Conservation (phyloP, 2,888 invertebrate genomes). For the Syrphus vitripennis region DNA sequence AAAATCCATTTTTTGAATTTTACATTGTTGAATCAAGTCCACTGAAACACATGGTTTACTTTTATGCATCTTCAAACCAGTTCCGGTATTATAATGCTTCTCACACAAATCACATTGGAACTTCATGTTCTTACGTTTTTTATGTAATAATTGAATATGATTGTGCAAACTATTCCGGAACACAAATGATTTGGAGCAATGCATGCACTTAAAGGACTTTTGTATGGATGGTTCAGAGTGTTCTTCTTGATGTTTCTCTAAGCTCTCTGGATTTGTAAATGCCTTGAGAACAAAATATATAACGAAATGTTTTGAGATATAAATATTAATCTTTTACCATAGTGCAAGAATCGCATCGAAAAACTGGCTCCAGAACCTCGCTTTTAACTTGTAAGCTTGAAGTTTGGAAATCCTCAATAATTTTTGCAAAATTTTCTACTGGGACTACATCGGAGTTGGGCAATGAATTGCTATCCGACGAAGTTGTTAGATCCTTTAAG, state of each 20-base stretch:
- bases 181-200: background rate
- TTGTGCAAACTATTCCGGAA: background rate
- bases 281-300: background rate
- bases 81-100: background rate
- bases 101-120: background rate
- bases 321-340: background rate
- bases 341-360: background rate
- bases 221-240: background rate
- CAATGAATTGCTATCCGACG: background rate
- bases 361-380: background rate
- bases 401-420: background rate
- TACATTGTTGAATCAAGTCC: background rate
- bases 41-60: background rate
- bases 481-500: background rate
- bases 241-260: background rate
- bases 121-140: background rate
- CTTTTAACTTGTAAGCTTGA: background rate
- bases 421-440: background rate
- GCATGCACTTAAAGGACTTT: background rate
- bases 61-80: background rate
- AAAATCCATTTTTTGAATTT: background rate
- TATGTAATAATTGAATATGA: background rate
- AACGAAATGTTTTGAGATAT: no score
- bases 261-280: background rate
- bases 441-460: background rate